phyloP scores from a whole-genome alignment of 2,888 invertebrate genomes.

The Oxyscelio sp. region DNA sequence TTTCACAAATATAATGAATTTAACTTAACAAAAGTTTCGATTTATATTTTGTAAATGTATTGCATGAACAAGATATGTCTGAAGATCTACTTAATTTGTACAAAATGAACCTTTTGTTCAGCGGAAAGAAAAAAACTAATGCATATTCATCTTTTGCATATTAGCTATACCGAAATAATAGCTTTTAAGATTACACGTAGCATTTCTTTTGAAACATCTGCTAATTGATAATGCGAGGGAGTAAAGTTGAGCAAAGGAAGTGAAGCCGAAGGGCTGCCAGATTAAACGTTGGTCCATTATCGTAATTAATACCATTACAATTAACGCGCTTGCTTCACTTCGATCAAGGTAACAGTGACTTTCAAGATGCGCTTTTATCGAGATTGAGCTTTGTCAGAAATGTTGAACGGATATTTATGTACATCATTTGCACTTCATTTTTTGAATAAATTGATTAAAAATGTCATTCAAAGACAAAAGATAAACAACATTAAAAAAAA shows the following conservation, averaged over 20 bases:
- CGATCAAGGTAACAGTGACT: constrained; percentile 59
- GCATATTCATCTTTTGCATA: constrained; percentile 26
- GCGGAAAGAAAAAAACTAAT: constrained; percentile 19
- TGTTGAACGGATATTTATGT: constrained; percentile 8
- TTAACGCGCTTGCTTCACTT: constrained; percentile 80
- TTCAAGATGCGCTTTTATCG: constrained; percentile 50
- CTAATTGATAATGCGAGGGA: constrained; percentile 43
- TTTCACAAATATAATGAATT: no score
- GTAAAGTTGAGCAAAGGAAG: constrained; percentile 35
- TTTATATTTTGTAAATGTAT: background rate
- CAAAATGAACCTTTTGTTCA: background rate
- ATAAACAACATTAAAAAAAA: no score
- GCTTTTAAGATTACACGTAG: constrained; percentile 40
- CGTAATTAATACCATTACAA: constrained; percentile 87
- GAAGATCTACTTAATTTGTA: background rate
- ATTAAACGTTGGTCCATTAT: constrained; percentile 84
- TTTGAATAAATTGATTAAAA: background rate
- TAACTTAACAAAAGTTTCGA: no score
- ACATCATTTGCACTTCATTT: background rate
- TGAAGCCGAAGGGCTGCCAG: constrained; percentile 65
- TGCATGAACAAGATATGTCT: background rate
- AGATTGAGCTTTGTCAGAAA: constrained; percentile 41
- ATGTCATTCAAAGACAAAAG: background rate
- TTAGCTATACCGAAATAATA: constrained; percentile 28
- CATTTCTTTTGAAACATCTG: constrained; percentile 44